phyloP scores from a whole-genome alignment of 2,797 vertebrate species.

The Sebastes goodei region DNA sequence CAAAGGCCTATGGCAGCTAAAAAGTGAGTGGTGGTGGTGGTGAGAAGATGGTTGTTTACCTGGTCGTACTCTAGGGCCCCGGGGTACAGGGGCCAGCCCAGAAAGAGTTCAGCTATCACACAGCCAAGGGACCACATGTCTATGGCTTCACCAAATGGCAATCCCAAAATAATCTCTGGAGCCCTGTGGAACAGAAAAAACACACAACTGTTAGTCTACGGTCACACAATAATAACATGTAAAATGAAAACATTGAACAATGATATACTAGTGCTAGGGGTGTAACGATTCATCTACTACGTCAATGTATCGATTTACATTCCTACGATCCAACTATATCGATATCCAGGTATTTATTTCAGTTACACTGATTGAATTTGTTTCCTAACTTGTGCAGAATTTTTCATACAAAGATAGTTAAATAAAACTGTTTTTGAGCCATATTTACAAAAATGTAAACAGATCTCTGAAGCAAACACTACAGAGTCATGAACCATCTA shows the following conservation, averaged over 20 bases:
- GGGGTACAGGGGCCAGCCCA: constrained; percentile 99
- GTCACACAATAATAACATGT: neutral
- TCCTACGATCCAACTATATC: no score
- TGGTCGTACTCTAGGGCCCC: constrained; percentile 99
- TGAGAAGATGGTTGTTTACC: constrained; percentile 82
- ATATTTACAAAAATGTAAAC: neutral
- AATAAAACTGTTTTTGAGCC: neutral
- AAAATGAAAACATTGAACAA: neutral
- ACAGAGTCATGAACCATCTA: neutral
- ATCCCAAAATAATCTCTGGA: constrained; percentile 99
- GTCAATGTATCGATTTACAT: no score
- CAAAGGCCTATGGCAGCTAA: neutral
- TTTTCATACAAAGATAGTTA: neutral
- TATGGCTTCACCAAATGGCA: constrained; percentile 99
- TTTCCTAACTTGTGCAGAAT: neutral
- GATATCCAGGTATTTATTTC: no score
- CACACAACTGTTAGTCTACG: constrained; percentile 16
- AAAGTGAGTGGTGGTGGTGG: neutral
- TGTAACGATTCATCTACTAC: no score
- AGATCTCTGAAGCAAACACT: neutral
- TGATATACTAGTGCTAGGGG: neutral
- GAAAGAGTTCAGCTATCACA: constrained; percentile 98
- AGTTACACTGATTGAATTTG: no score
- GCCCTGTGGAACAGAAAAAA: constrained; percentile 86
- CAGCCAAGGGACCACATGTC: constrained; percentile 99